Conservation (phyloP, 1,140 invertebrate species). For the Ptiloglossa arizonensis region DNA sequence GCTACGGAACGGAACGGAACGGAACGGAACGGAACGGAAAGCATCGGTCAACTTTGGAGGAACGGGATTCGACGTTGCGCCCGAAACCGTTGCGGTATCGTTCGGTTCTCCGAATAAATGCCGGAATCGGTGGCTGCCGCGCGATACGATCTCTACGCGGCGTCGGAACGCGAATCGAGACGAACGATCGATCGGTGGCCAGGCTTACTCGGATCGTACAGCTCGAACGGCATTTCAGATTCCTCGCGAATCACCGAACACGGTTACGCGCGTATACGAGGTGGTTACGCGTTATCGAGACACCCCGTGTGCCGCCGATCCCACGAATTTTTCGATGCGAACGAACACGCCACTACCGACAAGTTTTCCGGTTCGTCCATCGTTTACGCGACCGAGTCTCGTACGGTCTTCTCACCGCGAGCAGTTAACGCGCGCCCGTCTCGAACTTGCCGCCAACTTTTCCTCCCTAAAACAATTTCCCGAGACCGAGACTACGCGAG, state of each 20-base stretch:
- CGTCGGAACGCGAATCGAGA: slow-evolving; percentile 53
- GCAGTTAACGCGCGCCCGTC: slow-evolving; percentile 34
- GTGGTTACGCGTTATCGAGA: background rate
- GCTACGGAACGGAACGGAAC: too few species aligned
- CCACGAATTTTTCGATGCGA: background rate
- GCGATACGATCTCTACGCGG: slow-evolving; percentile 3
- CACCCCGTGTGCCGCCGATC: background rate
- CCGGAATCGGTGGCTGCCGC: slow-evolving; percentile 4
- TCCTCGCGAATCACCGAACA: slow-evolving; percentile 11
- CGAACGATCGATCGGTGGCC: slow-evolving; percentile 54
- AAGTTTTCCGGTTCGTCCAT: background rate
- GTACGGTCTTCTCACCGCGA: background rate
- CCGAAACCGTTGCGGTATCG: slow-evolving; percentile 40
- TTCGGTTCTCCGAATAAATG: slow-evolving; percentile 58
- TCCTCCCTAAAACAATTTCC: slow-evolving; percentile 52
- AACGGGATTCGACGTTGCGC: slow-evolving; percentile 12
- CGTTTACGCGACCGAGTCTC: slow-evolving; percentile 5
- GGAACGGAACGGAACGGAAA: too few species aligned
- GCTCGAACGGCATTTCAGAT: slow-evolving; percentile 23
- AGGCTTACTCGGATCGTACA: slow-evolving; percentile 31
- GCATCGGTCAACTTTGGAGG: too few species aligned
- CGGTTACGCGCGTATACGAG: background rate
- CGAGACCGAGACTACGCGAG: background rate
- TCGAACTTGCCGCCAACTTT: slow-evolving; percentile 44
- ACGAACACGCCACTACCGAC: too few species aligned